phyloP scores from a whole-genome alignment of 2,797 vertebrate genomes.

The Odontamblyopus lacepedii region DNA sequence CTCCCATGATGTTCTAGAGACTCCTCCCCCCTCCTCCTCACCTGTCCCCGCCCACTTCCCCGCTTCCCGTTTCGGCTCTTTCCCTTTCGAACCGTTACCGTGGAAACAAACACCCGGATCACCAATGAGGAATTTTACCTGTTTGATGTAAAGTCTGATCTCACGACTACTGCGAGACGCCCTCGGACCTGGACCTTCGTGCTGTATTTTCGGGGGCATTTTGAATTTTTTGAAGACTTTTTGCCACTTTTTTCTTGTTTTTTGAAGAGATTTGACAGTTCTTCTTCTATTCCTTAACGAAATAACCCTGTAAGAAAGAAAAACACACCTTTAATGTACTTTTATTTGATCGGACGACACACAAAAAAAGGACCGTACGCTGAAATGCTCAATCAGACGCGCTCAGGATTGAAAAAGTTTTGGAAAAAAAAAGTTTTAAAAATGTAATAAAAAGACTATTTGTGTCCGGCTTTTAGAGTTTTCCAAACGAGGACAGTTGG shows the following conservation, averaged over 20 bases:
- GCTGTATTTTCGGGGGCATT: not conserved
- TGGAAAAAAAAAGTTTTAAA: slow-evolving; percentile 10
- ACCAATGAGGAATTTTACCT: slow-evolving; percentile 18
- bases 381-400: slow-evolving; percentile 28
- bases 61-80: not conserved
- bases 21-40: slow-evolving; percentile 16
- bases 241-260: slow-evolving; percentile 33
- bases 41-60: slow-evolving; percentile 2
- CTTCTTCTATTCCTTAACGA: slow-evolving; percentile 33
- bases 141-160: slow-evolving; percentile 18
- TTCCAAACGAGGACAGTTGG: slow-evolving; percentile 57
- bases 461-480: slow-evolving; percentile 42
- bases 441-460: slow-evolving; percentile 33
- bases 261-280: slow-evolving; percentile 33
- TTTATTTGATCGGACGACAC: not conserved
- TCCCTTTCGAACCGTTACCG: slow-evolving; percentile 26
- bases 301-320: slow-evolving; percentile 7
- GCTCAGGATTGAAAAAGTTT: slow-evolving; percentile 30
- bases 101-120: slow-evolving; percentile 13
- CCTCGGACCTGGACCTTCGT: slow-evolving; percentile 33
- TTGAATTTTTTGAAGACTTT: slow-evolving; percentile 12
- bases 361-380: not conserved
- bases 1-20: slow-evolving; percentile 71
- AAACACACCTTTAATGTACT: not conserved
- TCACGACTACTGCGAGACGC: slow-evolving; percentile 47